phyloP scores from a whole-genome alignment of 2,113 vertebrate species.

The Saimiri boliviensis region DNA sequence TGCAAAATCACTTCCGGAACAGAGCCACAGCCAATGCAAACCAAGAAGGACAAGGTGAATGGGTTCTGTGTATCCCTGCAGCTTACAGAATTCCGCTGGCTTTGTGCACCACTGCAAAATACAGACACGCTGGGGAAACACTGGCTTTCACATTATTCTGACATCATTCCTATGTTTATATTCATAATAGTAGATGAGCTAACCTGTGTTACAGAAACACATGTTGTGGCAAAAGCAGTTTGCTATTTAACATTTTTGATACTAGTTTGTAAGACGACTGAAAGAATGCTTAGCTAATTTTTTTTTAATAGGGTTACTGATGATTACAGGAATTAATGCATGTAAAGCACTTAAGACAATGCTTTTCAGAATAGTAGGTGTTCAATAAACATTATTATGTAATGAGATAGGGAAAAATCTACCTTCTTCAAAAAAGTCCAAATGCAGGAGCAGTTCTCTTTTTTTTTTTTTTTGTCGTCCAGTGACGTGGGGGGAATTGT shows the following conservation, averaged over 20 bases:
- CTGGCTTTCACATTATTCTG: neutral
- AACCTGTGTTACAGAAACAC: neutral
- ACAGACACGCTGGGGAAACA: neutral
- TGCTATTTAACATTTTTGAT: neutral
- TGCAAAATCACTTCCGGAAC: neutral
- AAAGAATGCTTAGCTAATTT: neutral
- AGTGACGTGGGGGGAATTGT: too few species aligned
- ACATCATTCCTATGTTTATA: neutral
- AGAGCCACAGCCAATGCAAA: fast-evolving
- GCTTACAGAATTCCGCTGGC: neutral
- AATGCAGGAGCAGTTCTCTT: too few species aligned
- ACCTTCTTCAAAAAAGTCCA: too few species aligned
- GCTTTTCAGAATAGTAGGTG: too few species aligned
- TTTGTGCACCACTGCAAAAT: neutral
- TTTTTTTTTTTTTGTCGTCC: too few species aligned
- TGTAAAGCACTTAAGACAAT: too few species aligned
- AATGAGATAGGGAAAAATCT: too few species aligned
- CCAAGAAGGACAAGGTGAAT: neutral
- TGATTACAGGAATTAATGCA: too few species aligned
- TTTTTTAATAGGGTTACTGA: too few species aligned
- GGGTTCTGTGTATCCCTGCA: too few species aligned
- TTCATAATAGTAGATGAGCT: neutral
- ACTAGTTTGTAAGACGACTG: neutral
- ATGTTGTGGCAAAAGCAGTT: neutral
- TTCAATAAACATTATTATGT: too few species aligned